Conservation (phyloP, 2,888 invertebrate genomes). For the Temnothorax unifasciatus region DNA sequence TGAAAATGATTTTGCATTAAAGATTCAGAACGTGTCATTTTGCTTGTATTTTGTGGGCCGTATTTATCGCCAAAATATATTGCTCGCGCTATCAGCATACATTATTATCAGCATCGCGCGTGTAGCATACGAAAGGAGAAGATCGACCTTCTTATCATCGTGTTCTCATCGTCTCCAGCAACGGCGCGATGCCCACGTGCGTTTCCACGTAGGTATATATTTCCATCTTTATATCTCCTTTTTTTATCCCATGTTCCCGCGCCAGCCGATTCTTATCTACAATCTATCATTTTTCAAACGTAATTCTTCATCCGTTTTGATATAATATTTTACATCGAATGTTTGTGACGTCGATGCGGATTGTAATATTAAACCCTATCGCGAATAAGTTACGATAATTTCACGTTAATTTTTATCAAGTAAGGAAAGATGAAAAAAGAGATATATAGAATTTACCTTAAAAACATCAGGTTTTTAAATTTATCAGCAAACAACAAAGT, state of each 20-base stretch:
- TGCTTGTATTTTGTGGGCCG: constrained; percentile 38
- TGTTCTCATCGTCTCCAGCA: constrained; percentile 38
- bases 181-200: constrained; percentile 14
- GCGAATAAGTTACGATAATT: not conserved
- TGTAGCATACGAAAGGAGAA: constrained; percentile 48
- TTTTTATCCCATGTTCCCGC: constrained; percentile 40
- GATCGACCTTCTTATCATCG: constrained; percentile 53
- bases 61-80: constrained; percentile 57
- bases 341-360: not conserved
- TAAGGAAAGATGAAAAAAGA: constrained; percentile 50
- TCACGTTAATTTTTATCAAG: not conserved
- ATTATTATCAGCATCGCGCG: constrained; percentile 55
- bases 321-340: constrained; percentile 25
- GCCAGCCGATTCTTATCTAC: constrained; percentile 55
- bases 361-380: not conserved
- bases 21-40: constrained; percentile 52
- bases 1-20: constrained; percentile 46
- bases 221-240: constrained; percentile 18
- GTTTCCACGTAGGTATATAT: constrained; percentile 39
- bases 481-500: not conserved
- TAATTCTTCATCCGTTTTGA: constrained; percentile 64
- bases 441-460: constrained; percentile 1
- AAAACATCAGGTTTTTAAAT: constrained; percentile 11
- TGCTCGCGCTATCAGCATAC: constrained; percentile 52
- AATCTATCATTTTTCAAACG: constrained; percentile 61